Evolutionary conservation across 1,140 invertebrate genomes (phyloP).

Genomic region (Diabrotica virgifera): DNA sequence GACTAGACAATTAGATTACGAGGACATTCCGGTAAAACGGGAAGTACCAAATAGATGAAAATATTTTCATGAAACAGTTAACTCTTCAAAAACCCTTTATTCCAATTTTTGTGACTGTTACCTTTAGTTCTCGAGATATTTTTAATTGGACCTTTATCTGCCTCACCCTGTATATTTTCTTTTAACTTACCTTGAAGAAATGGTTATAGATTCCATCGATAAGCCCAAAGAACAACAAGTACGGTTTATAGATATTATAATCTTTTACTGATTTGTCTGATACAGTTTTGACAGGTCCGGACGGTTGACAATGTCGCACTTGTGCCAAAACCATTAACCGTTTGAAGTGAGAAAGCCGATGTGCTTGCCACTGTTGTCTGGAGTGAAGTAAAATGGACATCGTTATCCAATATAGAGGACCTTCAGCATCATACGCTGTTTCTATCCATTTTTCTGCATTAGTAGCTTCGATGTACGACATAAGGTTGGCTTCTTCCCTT

Average conservation of each 20-base stretch:
- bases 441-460: slow-evolving; percentile 67
- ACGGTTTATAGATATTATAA: slow-evolving; percentile 81
- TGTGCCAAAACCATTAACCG: slow-evolving; percentile 79
- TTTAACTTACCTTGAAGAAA: slow-evolving; percentile 65
- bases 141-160: no score
- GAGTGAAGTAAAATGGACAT: slow-evolving; percentile 78
- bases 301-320: slow-evolving; percentile 61
- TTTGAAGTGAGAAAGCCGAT: slow-evolving; percentile 69
- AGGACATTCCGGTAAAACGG: no score
- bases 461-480: slow-evolving; percentile 63
- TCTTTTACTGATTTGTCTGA: slow-evolving; percentile 60
- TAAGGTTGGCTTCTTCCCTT: slow-evolving; percentile 71
- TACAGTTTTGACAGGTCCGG: slow-evolving; percentile 54
- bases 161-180: no score
- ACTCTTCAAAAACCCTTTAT: no score
- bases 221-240: slow-evolving; percentile 80
- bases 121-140: no score
- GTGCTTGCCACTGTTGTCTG: slow-evolving; percentile 64
- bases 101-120: no score
- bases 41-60: no score
- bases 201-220: slow-evolving; percentile 73
- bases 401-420: slow-evolving; percentile 81
- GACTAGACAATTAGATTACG: no score
- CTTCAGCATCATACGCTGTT: slow-evolving; percentile 83
- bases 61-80: no score